Base-by-base conservation (phyloP, 2,797 vertebrate species). In the Channa striata region DNA sequence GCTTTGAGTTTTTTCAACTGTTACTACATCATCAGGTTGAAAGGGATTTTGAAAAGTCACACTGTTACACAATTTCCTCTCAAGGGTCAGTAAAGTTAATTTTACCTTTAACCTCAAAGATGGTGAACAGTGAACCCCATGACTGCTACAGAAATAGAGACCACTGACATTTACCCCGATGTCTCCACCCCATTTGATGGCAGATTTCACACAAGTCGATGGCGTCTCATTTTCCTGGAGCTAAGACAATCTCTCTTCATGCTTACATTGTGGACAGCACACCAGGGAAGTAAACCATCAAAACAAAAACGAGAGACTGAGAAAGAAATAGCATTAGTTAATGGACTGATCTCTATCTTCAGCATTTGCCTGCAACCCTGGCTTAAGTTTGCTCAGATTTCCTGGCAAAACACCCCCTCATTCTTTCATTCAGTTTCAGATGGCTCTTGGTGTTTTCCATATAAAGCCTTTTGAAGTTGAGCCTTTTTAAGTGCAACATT, bases 401-500 rank as follows among this genome's bases (percentile, higher is more conserved):
- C 52, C 62, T 72, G 68, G 51, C 49, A 52, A 33, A 40, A 37
- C 46, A 37, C 19, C 25, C 30, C 23, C 4, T 34, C 3, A 5
- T 37, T 48, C 42, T 30, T 63, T 77, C 52, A 61, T 59, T 62
- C 7, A 43, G 75, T 73, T 65, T 72, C 37, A 59, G 39, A 62
- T 33, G 53, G 53, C 57, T 74, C 37, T 36, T 64, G 59, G 68
- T 63, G 43, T 69, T 75, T 73, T 68, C 65, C 59, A 56, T 47
- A 61, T 61, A 59, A 81, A 84, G 56, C 49, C 53, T 74, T 20
- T 82, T 81, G 71, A 84, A 74, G 61, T 68, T 72, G 51, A 60
- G 34, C 59, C 73, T 70, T 80, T 78, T 86, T 54, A 81, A 83
- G 59, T 72, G 57, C 34, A 74, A 57, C 57, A 82, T 83, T 82